A percentile compares a stretch with the other conserved stretches of the same genome.
Conservation (phyloP, 2,113 vertebrate genomes). For the Tetrao urogallus region DNA sequence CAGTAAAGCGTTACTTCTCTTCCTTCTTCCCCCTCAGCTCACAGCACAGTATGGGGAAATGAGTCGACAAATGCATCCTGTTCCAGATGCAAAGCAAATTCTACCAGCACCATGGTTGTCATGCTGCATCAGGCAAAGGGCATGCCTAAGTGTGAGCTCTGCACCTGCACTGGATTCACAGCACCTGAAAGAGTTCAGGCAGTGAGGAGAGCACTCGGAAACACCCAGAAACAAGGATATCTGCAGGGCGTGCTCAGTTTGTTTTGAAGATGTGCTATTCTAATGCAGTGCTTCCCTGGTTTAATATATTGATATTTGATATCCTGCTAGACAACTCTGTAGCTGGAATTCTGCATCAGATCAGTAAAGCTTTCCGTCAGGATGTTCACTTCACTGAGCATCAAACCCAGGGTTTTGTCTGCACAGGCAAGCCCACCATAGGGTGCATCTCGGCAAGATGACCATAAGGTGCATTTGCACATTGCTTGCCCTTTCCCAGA, state of each 20-base stretch:
- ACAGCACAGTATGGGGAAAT: neutral
- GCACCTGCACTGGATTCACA: neutral
- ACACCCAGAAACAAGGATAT: neutral
- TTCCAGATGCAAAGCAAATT: neutral
- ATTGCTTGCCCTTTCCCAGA: neutral
- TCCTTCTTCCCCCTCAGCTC: neutral
- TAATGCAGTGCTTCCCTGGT: neutral
- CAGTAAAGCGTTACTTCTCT: neutral
- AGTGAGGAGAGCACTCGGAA: neutral
- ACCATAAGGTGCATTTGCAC: neutral
- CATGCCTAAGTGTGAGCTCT: neutral
- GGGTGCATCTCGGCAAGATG: neutral
- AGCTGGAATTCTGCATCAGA: neutral
- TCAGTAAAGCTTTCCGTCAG: neutral
- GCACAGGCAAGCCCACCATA: neutral
- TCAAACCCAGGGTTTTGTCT: neutral
- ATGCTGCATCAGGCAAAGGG: neutral
- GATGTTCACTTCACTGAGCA: neutral
- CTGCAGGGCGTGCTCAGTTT: neutral
- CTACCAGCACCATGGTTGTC: neutral
- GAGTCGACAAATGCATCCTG: neutral
- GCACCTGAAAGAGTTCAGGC: constrained; percentile 29
- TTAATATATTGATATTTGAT: neutral
- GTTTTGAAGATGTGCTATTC: neutral
- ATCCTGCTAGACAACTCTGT: neutral